Evolutionary conservation across 1,140 invertebrate species (phyloP).

Genomic region (Drosophila arawakana): DNA sequence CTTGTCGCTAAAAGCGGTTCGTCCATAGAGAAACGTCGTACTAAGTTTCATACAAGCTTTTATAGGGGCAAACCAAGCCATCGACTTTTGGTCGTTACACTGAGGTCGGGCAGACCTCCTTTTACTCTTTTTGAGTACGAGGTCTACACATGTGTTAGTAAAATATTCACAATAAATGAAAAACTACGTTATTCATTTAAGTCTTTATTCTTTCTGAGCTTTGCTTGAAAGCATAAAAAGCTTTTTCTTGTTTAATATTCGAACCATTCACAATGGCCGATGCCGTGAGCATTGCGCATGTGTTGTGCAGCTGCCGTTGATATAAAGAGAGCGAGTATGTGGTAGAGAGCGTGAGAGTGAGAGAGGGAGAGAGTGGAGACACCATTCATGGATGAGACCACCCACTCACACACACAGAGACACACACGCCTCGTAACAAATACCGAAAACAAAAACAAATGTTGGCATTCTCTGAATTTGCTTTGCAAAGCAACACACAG

Average conservation of each 20-base stretch:
- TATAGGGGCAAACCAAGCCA: no score
- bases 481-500: conserved; percentile 38
- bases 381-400: conserved; percentile 43
- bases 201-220: no score
- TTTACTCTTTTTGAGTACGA: no score
- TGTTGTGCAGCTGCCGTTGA: conserved; percentile 50
- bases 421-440: conserved; percentile 35
- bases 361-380: conserved; percentile 10
- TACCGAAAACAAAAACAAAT: conserved; percentile 61
- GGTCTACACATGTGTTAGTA: no score
- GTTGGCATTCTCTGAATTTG: conserved; percentile 52
- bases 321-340: conserved; percentile 8
- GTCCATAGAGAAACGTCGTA: no score
- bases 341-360: no score
- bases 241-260: conserved; percentile 5
- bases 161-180: no score
- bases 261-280: conserved; percentile 28
- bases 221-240: background rate
- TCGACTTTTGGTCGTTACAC: no score
- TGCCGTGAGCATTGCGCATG: conserved; percentile 39
- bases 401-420: conserved; percentile 33
- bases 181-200: no score
- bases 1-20: no score
- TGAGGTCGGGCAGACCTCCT: no score
- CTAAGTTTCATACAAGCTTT: no score